Evolutionary conservation across 2,113 vertebrate species (phyloP).

Genomic region (Crotalus tigris): DNA sequence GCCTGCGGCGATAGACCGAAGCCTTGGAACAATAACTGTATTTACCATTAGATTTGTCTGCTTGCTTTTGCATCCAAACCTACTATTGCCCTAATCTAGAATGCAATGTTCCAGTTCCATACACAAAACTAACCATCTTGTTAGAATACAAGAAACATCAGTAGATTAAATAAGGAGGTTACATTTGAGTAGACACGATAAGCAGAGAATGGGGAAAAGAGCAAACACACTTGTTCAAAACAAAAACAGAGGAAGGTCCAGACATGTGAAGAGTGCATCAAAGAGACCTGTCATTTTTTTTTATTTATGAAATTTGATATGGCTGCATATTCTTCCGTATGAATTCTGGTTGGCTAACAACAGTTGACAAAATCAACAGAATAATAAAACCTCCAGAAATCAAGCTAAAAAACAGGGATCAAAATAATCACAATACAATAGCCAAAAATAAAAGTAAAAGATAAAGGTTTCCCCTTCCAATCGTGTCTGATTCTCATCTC

Average conservation of each 20-base stretch:
- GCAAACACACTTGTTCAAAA: neutral
- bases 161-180: neutral
- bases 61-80: constrained; percentile 11
- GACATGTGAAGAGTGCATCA: too few species aligned
- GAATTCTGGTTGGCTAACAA: neutral
- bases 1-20: neutral
- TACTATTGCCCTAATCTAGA: neutral
- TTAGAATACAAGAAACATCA: neutral
- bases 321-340: neutral
- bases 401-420: neutral
- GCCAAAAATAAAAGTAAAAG: too few species aligned
- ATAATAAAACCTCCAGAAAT: neutral
- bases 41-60: constrained; percentile 27
- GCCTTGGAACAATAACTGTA: neutral
- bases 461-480: too few species aligned
- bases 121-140: neutral
- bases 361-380: neutral
- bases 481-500: too few species aligned
- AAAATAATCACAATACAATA: neutral
- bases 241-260: neutral
- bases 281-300: neutral
- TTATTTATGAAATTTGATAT: neutral
- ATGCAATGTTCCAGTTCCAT: neutral
- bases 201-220: neutral
- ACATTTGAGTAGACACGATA: neutral